Conservation (phyloP, 1,140 invertebrate species). For the Leptestheria dahalacensis region DNA sequence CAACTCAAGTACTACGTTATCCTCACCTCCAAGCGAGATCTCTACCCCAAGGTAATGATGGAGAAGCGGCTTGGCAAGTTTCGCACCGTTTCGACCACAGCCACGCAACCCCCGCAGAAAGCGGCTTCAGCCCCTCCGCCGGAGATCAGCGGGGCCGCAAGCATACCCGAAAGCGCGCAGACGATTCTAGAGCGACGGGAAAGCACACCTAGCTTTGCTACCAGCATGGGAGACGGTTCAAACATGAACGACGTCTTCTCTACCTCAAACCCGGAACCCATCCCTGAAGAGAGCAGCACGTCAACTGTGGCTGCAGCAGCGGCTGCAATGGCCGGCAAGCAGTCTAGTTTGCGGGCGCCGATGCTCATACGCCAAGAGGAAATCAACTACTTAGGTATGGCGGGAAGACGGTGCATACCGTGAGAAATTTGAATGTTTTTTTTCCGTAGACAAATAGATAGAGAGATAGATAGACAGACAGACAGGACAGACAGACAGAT, state of each 20-base stretch:
- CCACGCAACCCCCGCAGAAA: background rate
- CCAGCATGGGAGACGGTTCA: background rate
- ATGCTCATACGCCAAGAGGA: constrained; percentile 37
- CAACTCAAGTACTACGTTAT: constrained; percentile 56
- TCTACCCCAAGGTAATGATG: constrained; percentile 49
- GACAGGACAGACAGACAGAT: too few relatives aligned
- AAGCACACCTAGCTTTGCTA: background rate
- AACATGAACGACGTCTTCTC: background rate
- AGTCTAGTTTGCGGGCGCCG: background rate
- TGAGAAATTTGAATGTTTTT: too few relatives aligned
- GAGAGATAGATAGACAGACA: too few relatives aligned
- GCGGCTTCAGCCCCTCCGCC: constrained; percentile 4
- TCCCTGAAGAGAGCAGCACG: constrained; percentile 3
- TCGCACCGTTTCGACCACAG: constrained; percentile 37
- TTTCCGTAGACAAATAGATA: too few relatives aligned
- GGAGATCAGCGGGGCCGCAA: background rate
- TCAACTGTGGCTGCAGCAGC: constrained; percentile 1
- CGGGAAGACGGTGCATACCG: too few relatives aligned
- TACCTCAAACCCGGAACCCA: background rate
- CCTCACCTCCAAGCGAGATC: constrained; percentile 47
- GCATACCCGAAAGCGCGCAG: background rate
- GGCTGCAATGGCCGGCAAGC: background rate
- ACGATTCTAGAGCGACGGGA: background rate
- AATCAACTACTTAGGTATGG: constrained; percentile 45
- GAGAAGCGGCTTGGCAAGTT: constrained; percentile 49